Evolutionary conservation across 2,113 vertebrate genomes (phyloP).

Genomic region (Chunga burmeisteri): DNA sequence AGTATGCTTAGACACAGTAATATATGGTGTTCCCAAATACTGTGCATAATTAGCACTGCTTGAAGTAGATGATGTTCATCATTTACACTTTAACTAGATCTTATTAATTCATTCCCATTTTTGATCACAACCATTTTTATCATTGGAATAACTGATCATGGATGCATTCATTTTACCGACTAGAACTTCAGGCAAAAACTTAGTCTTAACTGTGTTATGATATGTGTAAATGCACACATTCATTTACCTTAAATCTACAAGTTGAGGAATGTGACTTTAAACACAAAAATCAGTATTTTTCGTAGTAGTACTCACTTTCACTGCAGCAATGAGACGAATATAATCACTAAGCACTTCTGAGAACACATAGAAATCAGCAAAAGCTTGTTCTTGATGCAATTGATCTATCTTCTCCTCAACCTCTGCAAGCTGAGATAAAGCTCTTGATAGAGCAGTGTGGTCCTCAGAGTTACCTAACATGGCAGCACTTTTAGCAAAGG

Average conservation of each 20-base stretch:
- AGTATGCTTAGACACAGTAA: neutral
- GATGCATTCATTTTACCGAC: neutral
- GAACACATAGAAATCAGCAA: constrained; percentile 94
- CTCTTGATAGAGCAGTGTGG: constrained; percentile 94
- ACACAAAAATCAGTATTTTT: neutral
- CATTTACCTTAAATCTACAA: neutral
- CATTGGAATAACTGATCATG: neutral
- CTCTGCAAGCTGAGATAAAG: constrained; percentile 97
- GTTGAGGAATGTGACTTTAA: neutral
- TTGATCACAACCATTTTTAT: neutral
- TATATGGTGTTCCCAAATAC: neutral
- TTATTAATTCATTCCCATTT: neutral
- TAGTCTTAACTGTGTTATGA: neutral
- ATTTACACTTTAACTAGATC: neutral
- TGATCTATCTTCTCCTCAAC: constrained; percentile 98
- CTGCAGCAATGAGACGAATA: constrained; percentile 91
- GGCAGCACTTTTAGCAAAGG: constrained; percentile 95
- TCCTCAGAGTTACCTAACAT: constrained; percentile 99
- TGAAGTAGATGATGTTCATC: neutral
- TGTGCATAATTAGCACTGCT: neutral
- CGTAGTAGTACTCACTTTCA: constrained; percentile 82
- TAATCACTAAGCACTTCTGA: constrained; percentile 96
- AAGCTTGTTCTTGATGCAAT: constrained; percentile 95
- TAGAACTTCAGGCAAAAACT: neutral
- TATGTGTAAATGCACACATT: neutral